Evolutionary conservation across 2,797 vertebrate species (phyloP), one percentile per base, ranked within the genome.

Genomic region (Pangasius macronema): DNA sequence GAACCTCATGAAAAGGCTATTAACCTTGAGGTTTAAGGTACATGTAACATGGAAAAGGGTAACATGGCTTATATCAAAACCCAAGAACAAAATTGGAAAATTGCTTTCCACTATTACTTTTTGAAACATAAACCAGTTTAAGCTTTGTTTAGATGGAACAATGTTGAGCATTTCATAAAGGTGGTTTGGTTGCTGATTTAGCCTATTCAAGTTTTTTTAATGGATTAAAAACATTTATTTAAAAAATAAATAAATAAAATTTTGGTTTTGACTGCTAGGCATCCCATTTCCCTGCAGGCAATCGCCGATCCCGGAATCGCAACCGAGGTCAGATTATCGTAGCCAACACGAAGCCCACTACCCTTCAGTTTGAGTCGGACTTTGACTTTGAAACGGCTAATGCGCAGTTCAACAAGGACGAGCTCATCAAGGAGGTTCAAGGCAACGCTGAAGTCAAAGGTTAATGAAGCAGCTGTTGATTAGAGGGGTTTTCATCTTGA

Each of bases 351-450:
- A 94, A 92, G 39, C 91, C 94, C 20, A 94, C 92, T 49, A 91
- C 91, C 2, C 97, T 99, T 55, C 98, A 97, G 93, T 99, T 99
- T 93, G 98, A 99, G 92, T 96, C 97, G 0, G 99, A 99, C 94
- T 99, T 99, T 93, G 99, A 99, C 92, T 99, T 99, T 93, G 99
- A 98, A 95, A 98, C 94, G 11, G 98, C 99, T 88, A 99, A 99
- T 86, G 98, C 99, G 24, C 97, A 99, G 88, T 99, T 99, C 93
- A 97, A 97, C 90, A 97, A 98, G 84, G 98, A 99, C 79, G 96
- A 97, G 76, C 94, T 99, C 76, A 96, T 97, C 92, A 96, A 96
- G 91, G 97, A 98, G 91, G 94, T 96, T 82, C 96, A 97, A 91
- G 95, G 96, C 93, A 95, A 96, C 89, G 92, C 94, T 16, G 96